Evolutionary conservation across 2,888 invertebrate species (phyloP), one percentile per base, ranked within the genome.

Genomic region (Dynastes hyllus): DNA sequence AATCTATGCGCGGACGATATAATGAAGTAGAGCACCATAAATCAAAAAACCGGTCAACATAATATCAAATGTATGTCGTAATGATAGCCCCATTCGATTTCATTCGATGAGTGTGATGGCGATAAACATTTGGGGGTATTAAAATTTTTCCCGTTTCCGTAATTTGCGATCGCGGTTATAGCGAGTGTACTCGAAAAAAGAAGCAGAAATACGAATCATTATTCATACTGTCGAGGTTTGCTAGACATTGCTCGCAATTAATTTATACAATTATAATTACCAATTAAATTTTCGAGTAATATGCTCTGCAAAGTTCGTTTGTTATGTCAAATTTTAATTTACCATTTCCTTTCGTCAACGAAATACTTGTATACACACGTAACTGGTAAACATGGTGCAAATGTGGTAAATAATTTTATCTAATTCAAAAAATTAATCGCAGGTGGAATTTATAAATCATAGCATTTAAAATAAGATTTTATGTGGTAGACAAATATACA

Each of bases 121-220:
- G 40, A 50, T 63, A 63, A 63, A 63, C 63, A 63, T n/a, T 13
- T 29, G 51, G 29, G 51, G 29, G 69, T 51, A 51, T 69, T 51
- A 69, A 69, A 53, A 69, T 29, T 69, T 69, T 51, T 22, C 51
- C 29, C 22, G 51, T 69, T 69, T 69, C 69, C 69, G 69, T 53
- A 69, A 69, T 51, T 67, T 58, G 55, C 55, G 55, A 58, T 58
- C 22, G 8, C 13, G 11, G 67, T 16, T 50, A n/a, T 40, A n/a
- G 40, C 27, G 16, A 45, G 6, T 67, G 16, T 9, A n/a, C 16
- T 45, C 27, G 27, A 67, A 50, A n/a, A 45, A 22, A 22, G 13
- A 67, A 53, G 16, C 8, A 67, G 3, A 29, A 65, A 11, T 65
- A 65, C 13, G n/a, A 37, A 13, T 32, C 50, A 45, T 45, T 45